Evolutionary conservation across 2,888 invertebrate species (phyloP).

Genomic region (Anthoptus insignis): DNA sequence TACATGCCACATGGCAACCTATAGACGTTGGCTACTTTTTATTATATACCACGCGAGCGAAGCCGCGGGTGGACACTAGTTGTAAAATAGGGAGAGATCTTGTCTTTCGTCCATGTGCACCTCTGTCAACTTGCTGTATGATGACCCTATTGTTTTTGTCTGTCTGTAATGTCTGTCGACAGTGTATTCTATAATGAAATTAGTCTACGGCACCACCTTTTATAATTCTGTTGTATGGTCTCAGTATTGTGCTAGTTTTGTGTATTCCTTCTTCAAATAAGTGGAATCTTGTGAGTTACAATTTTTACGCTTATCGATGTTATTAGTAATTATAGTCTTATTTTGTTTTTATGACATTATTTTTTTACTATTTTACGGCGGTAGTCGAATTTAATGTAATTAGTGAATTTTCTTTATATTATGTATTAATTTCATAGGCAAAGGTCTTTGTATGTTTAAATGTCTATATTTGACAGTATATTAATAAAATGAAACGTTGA

Average conservation of each 20-base stretch:
- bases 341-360: conserved; percentile 2
- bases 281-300: conserved; percentile 48
- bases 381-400: conserved; percentile 17
- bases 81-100: no score
- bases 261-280: conserved; percentile 44
- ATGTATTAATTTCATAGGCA: neutral
- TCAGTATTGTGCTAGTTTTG: conserved; percentile 33
- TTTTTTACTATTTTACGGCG: conserved; percentile 7
- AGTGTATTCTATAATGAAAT: no score
- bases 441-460: neutral
- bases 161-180: no score
- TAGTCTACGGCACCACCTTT: neutral
- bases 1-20: no score
- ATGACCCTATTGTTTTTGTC: no score
- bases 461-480: neutral
- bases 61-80: no score
- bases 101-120: no score
- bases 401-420: neutral
- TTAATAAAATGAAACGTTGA: neutral
- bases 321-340: conserved; percentile 7
- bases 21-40: no score
- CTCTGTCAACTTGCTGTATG: no score
- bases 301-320: conserved; percentile 48
- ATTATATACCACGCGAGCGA: no score
- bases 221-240: conserved; percentile 22